These are phyloP conservation scores for Hylaea fasciaria DNA, from an alignment of 2,888 invertebrate genomes.

Conservation along the genomic window DNA sequence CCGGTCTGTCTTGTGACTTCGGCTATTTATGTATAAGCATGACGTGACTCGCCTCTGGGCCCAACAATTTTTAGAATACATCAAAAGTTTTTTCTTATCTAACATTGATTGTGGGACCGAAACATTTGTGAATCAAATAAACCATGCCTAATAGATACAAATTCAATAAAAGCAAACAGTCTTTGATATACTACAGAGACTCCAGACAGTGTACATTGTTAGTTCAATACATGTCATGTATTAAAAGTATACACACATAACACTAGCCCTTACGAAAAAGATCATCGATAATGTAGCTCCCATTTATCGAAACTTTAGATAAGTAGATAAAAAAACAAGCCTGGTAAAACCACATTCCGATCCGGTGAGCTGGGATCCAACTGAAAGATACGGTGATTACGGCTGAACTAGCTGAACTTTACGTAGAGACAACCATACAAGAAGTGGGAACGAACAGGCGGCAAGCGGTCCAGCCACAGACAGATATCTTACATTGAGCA, in stretches of 20 bases:
- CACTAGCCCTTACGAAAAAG: too few species aligned
- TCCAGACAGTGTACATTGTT: too few species aligned
- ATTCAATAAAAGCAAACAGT: too few species aligned
- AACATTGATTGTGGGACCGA: too few species aligned
- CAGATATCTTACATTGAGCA: slow-evolving; percentile 55
- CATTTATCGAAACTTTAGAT: slow-evolving; percentile 28
- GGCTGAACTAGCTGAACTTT: slow-evolving; percentile 42
- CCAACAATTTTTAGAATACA: slow-evolving; percentile 57
- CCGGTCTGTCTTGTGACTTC: slow-evolving; percentile 81
- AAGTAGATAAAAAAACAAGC: slow-evolving; percentile 43
- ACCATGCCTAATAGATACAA: too few species aligned
- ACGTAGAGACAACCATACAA: slow-evolving; percentile 50
- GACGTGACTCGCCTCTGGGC: slow-evolving; percentile 38
- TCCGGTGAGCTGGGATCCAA: slow-evolving; percentile 48
- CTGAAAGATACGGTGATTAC: slow-evolving; percentile 48
- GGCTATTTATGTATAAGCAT: slow-evolving; percentile 66
- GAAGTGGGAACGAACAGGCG: slow-evolving; percentile 44
- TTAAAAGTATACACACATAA: too few species aligned
- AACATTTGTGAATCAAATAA: too few species aligned
- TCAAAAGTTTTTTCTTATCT: slow-evolving; percentile 14
- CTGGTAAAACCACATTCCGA: slow-evolving; percentile 54
- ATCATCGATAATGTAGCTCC: slow-evolving; percentile 2
- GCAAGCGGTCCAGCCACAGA: slow-evolving; percentile 52
- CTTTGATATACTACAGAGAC: too few species aligned
- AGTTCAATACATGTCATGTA: too few species aligned